A percentile compares a stretch with the other conserved stretches of the same genome.
These are phyloP conservation scores for Motacilla tschutschensis DNA, from an alignment of 2,113 vertebrate genomes.

Conservation along the genomic window DNA sequence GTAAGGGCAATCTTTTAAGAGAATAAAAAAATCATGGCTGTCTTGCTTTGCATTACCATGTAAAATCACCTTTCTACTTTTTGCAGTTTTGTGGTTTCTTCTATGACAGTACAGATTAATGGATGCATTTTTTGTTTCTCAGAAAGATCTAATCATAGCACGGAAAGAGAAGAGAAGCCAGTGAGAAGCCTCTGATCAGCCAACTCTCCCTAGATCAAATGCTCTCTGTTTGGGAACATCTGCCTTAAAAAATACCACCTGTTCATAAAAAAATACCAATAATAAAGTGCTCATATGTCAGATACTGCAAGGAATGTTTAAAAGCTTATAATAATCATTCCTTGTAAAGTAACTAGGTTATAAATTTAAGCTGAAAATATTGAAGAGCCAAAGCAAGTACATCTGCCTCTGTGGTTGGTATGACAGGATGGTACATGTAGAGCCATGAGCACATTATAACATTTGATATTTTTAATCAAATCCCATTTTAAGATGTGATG, in stretches of 20 bases:
- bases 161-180: not conserved
- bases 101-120: not conserved
- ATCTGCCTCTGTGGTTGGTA: not conserved
- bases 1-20: not conserved
- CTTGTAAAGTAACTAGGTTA: not conserved
- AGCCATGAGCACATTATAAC: slow-evolving; percentile 10
- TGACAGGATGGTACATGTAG: not conserved
- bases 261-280: not conserved
- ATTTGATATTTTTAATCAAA: slow-evolving; percentile 61
- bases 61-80: slow-evolving; percentile 3
- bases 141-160: not conserved
- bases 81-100: slow-evolving; percentile 16
- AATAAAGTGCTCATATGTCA: slow-evolving; percentile 9
- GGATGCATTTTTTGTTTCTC: slow-evolving; percentile 25
- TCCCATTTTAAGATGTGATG: slow-evolving; percentile 49
- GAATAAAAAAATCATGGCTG: not conserved
- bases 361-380: not conserved
- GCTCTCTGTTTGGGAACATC: not conserved
- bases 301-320: not conserved
- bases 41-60: not conserved
- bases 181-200: slow-evolving; percentile 3
- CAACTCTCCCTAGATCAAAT: slow-evolving; percentile 15
- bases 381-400: not conserved
- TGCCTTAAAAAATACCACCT: slow-evolving; percentile 28
- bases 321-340: not conserved